Evolutionary conservation across 1,140 invertebrate species (phyloP), one percentile per base, ranked within the genome.

Genomic region (Helicoverpa armigera): DNA sequence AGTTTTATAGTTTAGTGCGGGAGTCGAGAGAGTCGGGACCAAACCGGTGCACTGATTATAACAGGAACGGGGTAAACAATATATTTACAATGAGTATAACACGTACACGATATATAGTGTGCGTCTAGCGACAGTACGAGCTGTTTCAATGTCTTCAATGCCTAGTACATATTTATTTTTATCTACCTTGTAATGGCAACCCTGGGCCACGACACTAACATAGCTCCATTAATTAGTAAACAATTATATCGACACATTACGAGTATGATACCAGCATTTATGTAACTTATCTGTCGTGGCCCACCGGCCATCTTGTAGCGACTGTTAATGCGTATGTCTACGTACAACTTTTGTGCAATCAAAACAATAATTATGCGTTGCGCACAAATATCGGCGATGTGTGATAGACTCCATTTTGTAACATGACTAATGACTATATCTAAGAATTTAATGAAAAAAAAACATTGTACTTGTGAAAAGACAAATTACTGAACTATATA

Each of bases 41-140:
- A 94, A 94, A 93, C 93, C 92, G 91, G 93, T 93, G 91, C 93
- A 93, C 90, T 86, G 89, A 90, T 83, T 76, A 65, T 69, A 72
- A 82, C 80, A 82, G 86, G 85, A 88, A 87, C 88, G 91, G 92
- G 89, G 83, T 83, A 61, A 84, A 81, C 80, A 88, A 51, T 87
- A 82, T 90, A 91, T 89, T 90, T 88, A 90, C 87, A 88, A 58
- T 79, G 70, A 54, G 31, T 29, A 51, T 51, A 48, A 50, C 13
- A 50, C 35, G 35, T 50, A 23, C 65, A 18, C 5, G 7, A 7
- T 61, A 18, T 60, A 58, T 31, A 31, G 11, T 60, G 72, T 76
- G 51, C 43, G 43, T 50, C 23, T 63, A 63, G 43, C 16, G 43
- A 69, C 83, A 61, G 83, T 61, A 56, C 75, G 84, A 86, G 89